Conservation (phyloP, 2,888 invertebrate species). For the Mimas tiliae region DNA sequence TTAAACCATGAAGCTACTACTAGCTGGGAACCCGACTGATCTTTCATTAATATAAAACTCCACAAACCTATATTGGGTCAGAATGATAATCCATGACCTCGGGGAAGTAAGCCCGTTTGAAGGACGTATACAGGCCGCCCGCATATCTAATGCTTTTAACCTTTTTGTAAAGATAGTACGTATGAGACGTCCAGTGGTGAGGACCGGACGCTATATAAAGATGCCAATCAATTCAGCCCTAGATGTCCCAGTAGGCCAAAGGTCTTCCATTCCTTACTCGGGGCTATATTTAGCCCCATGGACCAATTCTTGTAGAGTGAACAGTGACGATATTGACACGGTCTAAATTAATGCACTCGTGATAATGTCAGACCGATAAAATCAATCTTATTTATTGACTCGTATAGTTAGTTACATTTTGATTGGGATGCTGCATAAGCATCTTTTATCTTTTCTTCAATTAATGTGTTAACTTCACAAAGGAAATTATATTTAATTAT, state of each 20-base stretch:
- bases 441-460: no score
- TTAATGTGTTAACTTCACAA: no score
- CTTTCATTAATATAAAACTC: background rate
- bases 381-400: background rate
- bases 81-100: background rate
- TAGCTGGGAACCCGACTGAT: background rate
- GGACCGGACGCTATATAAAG: background rate
- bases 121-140: background rate
- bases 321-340: conserved; percentile 12
- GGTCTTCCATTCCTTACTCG: background rate
- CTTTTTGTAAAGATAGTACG: background rate
- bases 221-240: conserved; percentile 10
- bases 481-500: no score
- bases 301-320: conserved; percentile 17
- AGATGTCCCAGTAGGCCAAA: background rate
- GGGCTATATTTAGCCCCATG: conserved; percentile 4
- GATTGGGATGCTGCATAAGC: no score
- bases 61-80: background rate
- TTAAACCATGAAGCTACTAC: background rate
- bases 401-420: no score
- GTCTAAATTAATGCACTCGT: conserved; percentile 6
- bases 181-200: background rate
- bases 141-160: background rate
- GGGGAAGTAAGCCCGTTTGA: background rate
- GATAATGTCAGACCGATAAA: conserved; percentile 20